Evolutionary conservation across 2,797 vertebrate species (phyloP), one percentile per base, ranked within the genome.

Genomic region (Lithobates sylvaticus): DNA sequence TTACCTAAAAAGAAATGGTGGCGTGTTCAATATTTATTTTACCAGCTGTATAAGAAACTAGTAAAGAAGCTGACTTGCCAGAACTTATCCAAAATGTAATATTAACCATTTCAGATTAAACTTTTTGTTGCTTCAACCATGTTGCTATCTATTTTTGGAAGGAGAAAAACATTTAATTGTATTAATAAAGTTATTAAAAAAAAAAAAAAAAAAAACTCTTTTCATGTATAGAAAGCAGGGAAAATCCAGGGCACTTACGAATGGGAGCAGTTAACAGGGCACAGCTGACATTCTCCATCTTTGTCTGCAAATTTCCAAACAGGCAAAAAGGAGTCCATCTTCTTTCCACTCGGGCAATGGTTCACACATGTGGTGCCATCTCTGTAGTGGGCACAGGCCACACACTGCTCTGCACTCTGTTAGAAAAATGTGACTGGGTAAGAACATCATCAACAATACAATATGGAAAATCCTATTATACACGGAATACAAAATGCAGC

Each of bases 251-350:
- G 36, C 23, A 95, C 97, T 97, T 92, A 99, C 98, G 95, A 96
- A 88, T 96, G 94, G 0, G 96, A 97, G 92, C 98, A 99, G 95
- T 98, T 99, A 91, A 93, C 96, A 85, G 95, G 95, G 88, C 98
- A 99, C 4, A 94, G 90, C 89, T 97, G 94, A 89, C 98, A 99
- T 74, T 95, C 90, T 15, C 94, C 92, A 0, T 96, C 94, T 1
- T 95, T 95, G 0, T 99, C 97, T 0, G 94, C 94, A 89, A 96
- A 98, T 89, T 99, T 99, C 98, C 97, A 99, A 84, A 99, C 86
- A 0, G 95, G 96, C 76, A 95, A 94, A 47, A 97, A 96, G 89
- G 93, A 94, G 10, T 98, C 97, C 0, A 95, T 94, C 88, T 99
- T 99, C 87, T 96, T 94, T 0, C 97, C 97, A 0, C 96, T 98